Evolutionary conservation across 2,797 vertebrate species (phyloP).

Genomic region (Sebastolobus alascanus): DNA sequence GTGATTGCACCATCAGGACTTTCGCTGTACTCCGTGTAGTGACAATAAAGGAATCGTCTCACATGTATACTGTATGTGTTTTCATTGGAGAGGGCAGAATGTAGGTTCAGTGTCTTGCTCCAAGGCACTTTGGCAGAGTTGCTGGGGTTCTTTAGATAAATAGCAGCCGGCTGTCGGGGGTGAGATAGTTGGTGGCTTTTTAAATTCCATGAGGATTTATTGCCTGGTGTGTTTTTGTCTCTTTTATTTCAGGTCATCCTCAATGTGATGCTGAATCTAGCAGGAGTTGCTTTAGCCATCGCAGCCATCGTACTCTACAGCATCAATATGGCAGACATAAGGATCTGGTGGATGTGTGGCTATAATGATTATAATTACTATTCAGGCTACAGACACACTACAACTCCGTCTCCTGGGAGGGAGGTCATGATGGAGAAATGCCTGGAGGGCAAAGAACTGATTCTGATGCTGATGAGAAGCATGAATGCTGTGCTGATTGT

Average conservation of each 20-base stretch:
- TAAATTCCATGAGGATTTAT: background rate
- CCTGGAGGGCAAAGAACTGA: rapidly evolving
- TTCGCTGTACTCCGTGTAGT: too few species aligned
- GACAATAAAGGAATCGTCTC: too few species aligned
- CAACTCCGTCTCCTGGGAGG: rapidly evolving
- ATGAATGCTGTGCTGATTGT: slow-evolving; percentile 64
- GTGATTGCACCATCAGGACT: too few species aligned
- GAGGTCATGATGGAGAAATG: rapidly evolving
- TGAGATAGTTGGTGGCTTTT: background rate
- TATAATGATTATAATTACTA: rapidly evolving
- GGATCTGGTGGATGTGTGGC: rapidly evolving
- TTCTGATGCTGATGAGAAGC: slow-evolving; percentile 10
- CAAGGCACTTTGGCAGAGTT: too few species aligned
- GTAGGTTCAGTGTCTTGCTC: too few species aligned
- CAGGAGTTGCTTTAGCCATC: slow-evolving; percentile 65
- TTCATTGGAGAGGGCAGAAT: too few species aligned
- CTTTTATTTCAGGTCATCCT: slow-evolving; percentile 65
- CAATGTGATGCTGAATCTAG: slow-evolving; percentile 66
- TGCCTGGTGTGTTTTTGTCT: background rate
- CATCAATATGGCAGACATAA: rapidly evolving
- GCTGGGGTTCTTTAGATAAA: background rate
- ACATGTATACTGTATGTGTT: too few species aligned
- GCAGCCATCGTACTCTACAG: slow-evolving; percentile 70
- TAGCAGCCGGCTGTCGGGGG: too few species aligned
- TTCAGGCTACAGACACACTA: background rate